Evolutionary conservation across 2,888 invertebrate species (phyloP).

Genomic region (Acanthosepion lycidas): DNA sequence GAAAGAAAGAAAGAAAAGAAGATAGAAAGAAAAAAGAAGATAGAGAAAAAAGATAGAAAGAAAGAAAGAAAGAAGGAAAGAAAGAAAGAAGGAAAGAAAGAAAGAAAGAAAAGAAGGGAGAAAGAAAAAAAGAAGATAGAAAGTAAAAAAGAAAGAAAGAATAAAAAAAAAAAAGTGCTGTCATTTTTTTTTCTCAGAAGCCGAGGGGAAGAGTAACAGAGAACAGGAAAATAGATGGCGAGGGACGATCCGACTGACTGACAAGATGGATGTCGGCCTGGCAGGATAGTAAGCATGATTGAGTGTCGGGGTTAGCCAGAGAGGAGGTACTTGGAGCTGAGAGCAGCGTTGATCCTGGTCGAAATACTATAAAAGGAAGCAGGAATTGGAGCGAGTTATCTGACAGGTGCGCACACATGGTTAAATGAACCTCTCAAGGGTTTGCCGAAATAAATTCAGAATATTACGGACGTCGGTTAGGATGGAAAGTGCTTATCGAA

Average conservation of each 20-base stretch:
- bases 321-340: not conserved
- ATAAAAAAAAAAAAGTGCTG: not conserved
- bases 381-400: constrained; percentile 2
- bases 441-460: not conserved
- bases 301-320: not conserved
- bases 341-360: not conserved
- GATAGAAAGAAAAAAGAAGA: not conserved
- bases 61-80: not conserved
- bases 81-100: not conserved
- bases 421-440: not conserved
- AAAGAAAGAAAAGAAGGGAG: not conserved
- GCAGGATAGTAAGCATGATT: not conserved
- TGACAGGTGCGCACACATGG: constrained; percentile 33
- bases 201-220: not conserved
- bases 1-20: not conserved
- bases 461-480: not conserved
- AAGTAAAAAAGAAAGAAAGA: not conserved
- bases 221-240: not conserved
- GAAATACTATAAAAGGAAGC: constrained; percentile 33
- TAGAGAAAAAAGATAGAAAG: not conserved
- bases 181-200: not conserved
- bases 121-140: no score
- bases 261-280: constrained; percentile 33
- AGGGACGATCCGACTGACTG: not conserved
- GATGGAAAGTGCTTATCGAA: not conserved